phyloP scores from a whole-genome alignment of 2,113 vertebrate genomes.

The Periophthalmus modestus region DNA sequence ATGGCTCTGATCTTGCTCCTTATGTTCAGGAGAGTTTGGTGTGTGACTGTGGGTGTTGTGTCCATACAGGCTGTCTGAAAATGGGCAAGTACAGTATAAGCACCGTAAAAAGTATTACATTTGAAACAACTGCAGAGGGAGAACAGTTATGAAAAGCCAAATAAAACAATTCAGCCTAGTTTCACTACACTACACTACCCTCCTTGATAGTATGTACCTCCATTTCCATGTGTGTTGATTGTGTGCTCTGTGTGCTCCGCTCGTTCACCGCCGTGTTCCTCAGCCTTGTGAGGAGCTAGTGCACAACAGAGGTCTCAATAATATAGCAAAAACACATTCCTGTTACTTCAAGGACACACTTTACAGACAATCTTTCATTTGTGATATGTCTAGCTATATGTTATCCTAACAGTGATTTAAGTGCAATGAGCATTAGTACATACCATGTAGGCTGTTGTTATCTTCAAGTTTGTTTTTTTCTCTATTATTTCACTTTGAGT shows the following conservation, averaged over 20 bases:
- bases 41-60: not conserved
- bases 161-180: not conserved
- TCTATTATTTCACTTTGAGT: slow-evolving; percentile 4
- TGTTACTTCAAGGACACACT: not conserved
- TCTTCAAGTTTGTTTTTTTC: not conserved
- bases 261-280: not conserved
- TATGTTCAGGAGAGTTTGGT: not conserved
- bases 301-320: slow-evolving; percentile 11
- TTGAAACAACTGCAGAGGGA: too few relatives aligned
- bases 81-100: not conserved
- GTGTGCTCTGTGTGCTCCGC: not conserved
- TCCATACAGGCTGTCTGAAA: not conserved
- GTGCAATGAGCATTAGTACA: not conserved
- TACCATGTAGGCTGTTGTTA: slow-evolving; percentile 12
- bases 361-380: not conserved
- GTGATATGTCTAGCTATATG: not conserved
- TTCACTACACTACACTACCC: not conserved
- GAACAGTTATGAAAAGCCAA: too few relatives aligned
- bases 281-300: slow-evolving; percentile 22
- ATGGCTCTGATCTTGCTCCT: not conserved
- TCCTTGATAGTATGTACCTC: not conserved
- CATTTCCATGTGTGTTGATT: not conserved
- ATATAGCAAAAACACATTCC: slow-evolving; percentile 13
- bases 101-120: not conserved
- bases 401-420: not conserved